These are phyloP conservation scores for Metalampra italica DNA, from an alignment of 2,888 invertebrate genomes.

Conservation along the genomic window DNA sequence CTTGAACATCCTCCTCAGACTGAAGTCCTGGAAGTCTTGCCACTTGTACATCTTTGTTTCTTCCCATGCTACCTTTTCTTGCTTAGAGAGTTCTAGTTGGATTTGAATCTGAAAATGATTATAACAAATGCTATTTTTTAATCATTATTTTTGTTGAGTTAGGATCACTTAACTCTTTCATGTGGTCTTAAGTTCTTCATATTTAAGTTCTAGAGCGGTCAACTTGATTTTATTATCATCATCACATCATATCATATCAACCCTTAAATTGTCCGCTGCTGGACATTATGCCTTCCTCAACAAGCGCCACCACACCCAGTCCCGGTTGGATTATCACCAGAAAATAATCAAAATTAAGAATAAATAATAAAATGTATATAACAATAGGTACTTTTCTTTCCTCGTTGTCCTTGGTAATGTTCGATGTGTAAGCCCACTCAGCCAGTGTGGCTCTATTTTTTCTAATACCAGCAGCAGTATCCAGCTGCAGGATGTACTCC, in stretches of 20 bases:
- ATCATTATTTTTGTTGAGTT: too few species aligned
- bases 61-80: conserved; percentile 81
- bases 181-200: too few species aligned
- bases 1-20: conserved; percentile 85
- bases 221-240: too few species aligned
- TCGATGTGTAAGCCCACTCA: conserved; percentile 87
- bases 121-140: neutral
- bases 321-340: too few species aligned
- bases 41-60: conserved; percentile 84
- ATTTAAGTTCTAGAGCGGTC: too few species aligned
- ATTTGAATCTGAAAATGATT: conserved; percentile 52
- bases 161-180: too few species aligned
- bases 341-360: too few species aligned
- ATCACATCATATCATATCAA: too few species aligned
- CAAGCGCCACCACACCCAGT: too few species aligned
- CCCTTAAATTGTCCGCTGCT: too few species aligned
- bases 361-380: too few species aligned
- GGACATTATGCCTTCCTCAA: too few species aligned
- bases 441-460: conserved; percentile 80
- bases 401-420: conserved; percentile 84
- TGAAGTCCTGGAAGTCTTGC: conserved; percentile 83
- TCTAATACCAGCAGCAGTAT: conserved; percentile 78
- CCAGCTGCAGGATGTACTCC: conserved; percentile 80
- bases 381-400: conserved; percentile 47
- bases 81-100: conserved; percentile 64